Evolutionary conservation across 2,797 vertebrate genomes (phyloP), one percentile per base, ranked within the genome.

Genomic region (Fratercula arctica): DNA sequence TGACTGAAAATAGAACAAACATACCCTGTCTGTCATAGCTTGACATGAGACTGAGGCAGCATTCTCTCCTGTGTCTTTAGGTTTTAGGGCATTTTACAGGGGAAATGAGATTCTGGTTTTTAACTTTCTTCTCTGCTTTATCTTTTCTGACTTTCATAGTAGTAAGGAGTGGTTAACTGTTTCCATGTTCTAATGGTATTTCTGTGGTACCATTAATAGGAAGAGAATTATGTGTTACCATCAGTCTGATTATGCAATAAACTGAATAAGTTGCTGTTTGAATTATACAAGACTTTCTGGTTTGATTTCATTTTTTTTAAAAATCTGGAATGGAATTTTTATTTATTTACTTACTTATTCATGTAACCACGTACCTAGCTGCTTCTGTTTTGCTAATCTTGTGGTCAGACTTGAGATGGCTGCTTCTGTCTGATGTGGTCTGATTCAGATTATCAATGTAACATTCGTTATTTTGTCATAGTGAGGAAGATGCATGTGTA

Each of bases 391-490:
- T 33, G 46, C 39, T 69, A 7, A 35, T 46, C 11, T 35, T 76
- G 72, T 51, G 68, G 16, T 26, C 18, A 60, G 74, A 56, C 28
- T 0, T 2, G 61, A 76, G 61, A 11, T 12, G n/a, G 43, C 43
- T 57, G 39, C 50, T 73, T 18, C 50, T 54, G 6, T 45, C 18
- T 90, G 60, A 43, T 43, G 35, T 33, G 60, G 24, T 35, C 3
- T 19, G 20, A 17, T 51, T 19, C 13, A 35, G 53, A 7, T 16
- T 15, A 41, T 1, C 46, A 20, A 0, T 11, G 10, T 20, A 50
- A 60, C 28, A 16, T 31, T 15, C 0, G 3, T 41, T 29, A 0
- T 10, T 37, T 29, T 10, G 10, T 14, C 37, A 3, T 3, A 3
- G 53, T 11, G 45, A 82, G 59, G 66, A 87, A 46, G n/a, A 3